These are phyloP conservation scores for Chrosomus eos DNA, from an alignment of 2,797 vertebrate species.

Conservation along the genomic window DNA sequence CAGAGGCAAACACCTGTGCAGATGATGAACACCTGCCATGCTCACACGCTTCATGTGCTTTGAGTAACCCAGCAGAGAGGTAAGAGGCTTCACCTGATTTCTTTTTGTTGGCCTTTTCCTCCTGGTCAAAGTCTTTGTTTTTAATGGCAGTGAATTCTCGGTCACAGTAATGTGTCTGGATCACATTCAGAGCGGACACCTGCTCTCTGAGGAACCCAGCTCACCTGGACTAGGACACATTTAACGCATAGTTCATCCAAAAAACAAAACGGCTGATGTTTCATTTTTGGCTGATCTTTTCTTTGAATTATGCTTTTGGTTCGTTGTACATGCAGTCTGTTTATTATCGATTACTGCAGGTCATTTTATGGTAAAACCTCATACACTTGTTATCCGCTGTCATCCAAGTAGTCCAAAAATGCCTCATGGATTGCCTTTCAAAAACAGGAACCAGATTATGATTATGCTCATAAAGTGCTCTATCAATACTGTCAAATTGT, in stretches of 20 bases:
- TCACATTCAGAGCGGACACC: slow-evolving; percentile 21
- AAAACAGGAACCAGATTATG: slow-evolving; percentile 41
- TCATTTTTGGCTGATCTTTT: background rate
- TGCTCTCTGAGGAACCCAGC: background rate
- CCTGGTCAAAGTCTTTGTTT: background rate
- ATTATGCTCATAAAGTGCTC: slow-evolving; percentile 46
- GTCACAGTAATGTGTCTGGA: slow-evolving; percentile 21
- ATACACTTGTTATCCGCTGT: background rate
- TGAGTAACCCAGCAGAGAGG: background rate
- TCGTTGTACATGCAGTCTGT: background rate
- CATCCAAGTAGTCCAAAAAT: background rate
- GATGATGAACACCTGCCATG: slow-evolving; percentile 42
- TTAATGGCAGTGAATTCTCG: slow-evolving; percentile 1
- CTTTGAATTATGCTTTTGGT: background rate
- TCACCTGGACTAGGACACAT: background rate
- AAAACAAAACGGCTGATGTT: too few relatives aligned
- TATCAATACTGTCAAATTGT: slow-evolving; percentile 45
- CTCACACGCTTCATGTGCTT: background rate
- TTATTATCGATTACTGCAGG: background rate
- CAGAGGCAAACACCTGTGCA: slow-evolving; percentile 46
- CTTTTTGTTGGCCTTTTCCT: background rate
- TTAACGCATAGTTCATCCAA: background rate
- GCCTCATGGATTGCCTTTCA: slow-evolving; percentile 23
- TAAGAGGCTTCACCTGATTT: slow-evolving; percentile 12
- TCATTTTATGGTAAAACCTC: background rate